phyloP scores from a whole-genome alignment of 1,140 invertebrate species.

The Globodera ellingtonae region DNA sequence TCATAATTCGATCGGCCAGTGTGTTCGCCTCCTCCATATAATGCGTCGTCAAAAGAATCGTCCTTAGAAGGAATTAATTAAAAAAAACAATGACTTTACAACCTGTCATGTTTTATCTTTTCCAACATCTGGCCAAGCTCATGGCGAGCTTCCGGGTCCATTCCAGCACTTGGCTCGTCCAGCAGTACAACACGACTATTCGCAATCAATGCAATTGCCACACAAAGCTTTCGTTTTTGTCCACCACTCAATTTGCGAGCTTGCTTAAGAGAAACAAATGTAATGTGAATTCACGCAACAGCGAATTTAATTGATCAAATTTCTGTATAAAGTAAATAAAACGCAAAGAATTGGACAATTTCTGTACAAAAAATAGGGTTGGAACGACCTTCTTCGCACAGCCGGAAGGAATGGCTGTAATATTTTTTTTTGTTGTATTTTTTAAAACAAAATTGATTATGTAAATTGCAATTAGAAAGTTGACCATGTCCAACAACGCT shows the following conservation, averaged over 20 bases:
- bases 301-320: no score
- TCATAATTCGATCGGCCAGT: conserved; percentile 73
- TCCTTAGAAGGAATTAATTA: conserved; percentile 22
- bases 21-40: conserved; percentile 98
- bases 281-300: no score
- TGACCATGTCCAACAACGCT: not conserved
- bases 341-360: no score
- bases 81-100: no score
- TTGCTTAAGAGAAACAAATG: conserved; percentile 21
- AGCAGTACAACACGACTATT: conserved; percentile 68
- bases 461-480: no score
- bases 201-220: conserved; percentile 69
- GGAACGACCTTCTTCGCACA: no score
- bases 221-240: conserved; percentile 68
- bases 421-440: no score
- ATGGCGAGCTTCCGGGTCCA: conserved; percentile 69
- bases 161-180: conserved; percentile 71
- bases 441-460: no score
- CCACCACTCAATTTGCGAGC: conserved; percentile 67
- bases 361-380: no score
- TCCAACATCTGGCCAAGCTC: conserved; percentile 70
- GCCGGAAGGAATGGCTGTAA: no score
- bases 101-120: conserved; percentile 59
- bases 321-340: no score
- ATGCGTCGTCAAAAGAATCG: conserved; percentile 82